Evolutionary conservation across 2,888 invertebrate species (phyloP), one percentile per base, ranked within the genome.

Genomic region (Tetropium fuscum): DNA sequence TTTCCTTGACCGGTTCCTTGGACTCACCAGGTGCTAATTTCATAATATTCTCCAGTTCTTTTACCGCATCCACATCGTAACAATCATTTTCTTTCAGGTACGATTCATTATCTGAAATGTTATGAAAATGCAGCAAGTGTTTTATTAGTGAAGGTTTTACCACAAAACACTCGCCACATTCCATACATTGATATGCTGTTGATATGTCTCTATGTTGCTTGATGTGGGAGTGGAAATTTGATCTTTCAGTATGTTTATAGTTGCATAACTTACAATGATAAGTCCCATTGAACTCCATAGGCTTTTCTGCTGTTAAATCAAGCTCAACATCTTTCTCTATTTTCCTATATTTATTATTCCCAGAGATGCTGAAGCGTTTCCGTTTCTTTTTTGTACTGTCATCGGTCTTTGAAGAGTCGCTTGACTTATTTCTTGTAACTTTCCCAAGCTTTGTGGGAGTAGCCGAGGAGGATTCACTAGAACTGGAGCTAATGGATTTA

Each of bases 81-180:
- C 87, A 87, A 47, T 84, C 77, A 74, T 89, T 88, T 47, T 82
- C 80, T 15, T 76, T 75, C 56, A 91, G 84, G 74, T 92, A 92
- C 15, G 81, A 78, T 5, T 87, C 85, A 22, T 85, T 84, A 78
- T 91, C 84, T 11, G 82, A 78, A 57, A 93, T 87, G 53, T 85
- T 84, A 77, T 94, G 93, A 62, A 86, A 87, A 68, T 90, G 84
- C 60, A 88, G 83, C 51, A 94, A 81, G 81, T 93, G 93, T 77
- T 88, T 91, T 32, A 86, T 84, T 65, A 94, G 85, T 10, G 91
- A 88, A 0, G 90, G 88, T 63, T 88, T 87, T 0, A 90, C 91
- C 8, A 89, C 87, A 79, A 93, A 93, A 76, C 90, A 89, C 69
- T 89, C 85, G 0, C 92, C 93, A 79, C 93, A 94, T 79, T 93